Conservation (phyloP, 1,140 invertebrate genomes). For the Drosophila ananassae region DNA sequence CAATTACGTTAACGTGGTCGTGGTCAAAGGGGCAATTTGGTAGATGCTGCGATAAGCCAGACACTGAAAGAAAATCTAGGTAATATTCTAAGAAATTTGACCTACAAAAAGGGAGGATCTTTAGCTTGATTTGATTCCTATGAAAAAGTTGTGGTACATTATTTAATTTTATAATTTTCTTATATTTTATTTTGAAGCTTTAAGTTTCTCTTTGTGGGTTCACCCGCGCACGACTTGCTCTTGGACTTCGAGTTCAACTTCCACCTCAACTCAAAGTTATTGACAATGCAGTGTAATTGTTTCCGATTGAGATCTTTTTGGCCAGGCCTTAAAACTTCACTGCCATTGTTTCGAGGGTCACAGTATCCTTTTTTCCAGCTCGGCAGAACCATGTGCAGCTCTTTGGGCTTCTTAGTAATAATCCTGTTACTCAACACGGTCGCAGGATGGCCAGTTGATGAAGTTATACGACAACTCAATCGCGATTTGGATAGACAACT, state of each 20-base stretch:
- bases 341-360: not conserved
- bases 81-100: not conserved
- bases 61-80: not conserved
- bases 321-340: conserved; percentile 29
- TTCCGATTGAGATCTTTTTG: conserved; percentile 36
- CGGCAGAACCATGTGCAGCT: conserved; percentile 15
- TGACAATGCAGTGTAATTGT: conserved; percentile 49
- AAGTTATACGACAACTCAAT: conserved; percentile 28
- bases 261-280: conserved; percentile 37
- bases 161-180: not conserved
- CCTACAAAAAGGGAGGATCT: not conserved
- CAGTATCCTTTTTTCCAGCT: conserved; percentile 36
- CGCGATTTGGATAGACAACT: conserved; percentile 5
- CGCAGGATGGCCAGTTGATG: conserved; percentile 9
- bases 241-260: conserved; percentile 24
- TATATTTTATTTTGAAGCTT: not conserved
- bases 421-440: not conserved
- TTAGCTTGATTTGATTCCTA: no score
- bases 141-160: not conserved
- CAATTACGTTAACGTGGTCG: conserved; percentile 59
- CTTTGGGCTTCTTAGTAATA: conserved; percentile 1
- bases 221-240: conserved; percentile 26
- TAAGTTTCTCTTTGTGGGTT: not conserved
- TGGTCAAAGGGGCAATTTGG: conserved; percentile 60
- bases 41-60: conserved; percentile 50